These are phyloP conservation scores for Paramisgurnus dabryanus DNA, from an alignment of 2,113 vertebrate genomes.

Conservation along the genomic window DNA sequence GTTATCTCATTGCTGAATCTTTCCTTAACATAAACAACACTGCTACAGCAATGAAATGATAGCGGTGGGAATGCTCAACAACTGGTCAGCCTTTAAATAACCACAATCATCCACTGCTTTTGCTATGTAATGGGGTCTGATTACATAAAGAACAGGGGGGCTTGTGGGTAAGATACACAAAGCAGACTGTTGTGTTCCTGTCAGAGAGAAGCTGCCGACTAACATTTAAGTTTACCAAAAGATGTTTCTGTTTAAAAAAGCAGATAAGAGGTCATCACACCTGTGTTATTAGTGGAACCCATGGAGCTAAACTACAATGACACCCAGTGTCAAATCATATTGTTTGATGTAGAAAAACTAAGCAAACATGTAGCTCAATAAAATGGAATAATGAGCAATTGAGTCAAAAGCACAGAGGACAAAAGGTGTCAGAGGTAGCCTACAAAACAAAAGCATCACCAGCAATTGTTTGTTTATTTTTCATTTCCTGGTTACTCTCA, in stretches of 20 bases:
- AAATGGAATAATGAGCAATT: conserved; percentile 13
- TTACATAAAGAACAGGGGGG: conserved; percentile 52
- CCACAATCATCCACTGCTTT: conserved; percentile 36
- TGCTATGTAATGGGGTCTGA: conserved; percentile 48
- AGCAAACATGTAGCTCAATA: not conserved
- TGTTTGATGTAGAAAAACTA: not conserved
- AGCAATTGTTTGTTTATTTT: conserved; percentile 30
- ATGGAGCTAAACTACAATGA: not conserved
- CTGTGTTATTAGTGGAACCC: not conserved
- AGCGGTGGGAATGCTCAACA: conserved; percentile 44
- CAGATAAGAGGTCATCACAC: not conserved
- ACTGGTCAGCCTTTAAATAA: conserved; percentile 59
- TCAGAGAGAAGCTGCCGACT: conserved; percentile 8
- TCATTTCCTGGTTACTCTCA: conserved; percentile 14
- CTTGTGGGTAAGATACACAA: conserved; percentile 39
- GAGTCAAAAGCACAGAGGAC: conserved; percentile 24
- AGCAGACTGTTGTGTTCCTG: conserved; percentile 43
- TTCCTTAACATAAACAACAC: not conserved
- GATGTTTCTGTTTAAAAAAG: conserved; percentile 9
- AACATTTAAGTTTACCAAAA: conserved; percentile 24
- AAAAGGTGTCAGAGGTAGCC: not conserved
- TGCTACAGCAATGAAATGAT: not conserved
- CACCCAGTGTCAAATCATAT: not conserved
- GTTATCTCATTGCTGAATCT: conserved; percentile 44
- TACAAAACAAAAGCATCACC: conserved; percentile 25